These are phyloP conservation scores for Discoglossus pictus DNA, from an alignment of 2,797 vertebrate genomes.

Conservation along the genomic window DNA sequence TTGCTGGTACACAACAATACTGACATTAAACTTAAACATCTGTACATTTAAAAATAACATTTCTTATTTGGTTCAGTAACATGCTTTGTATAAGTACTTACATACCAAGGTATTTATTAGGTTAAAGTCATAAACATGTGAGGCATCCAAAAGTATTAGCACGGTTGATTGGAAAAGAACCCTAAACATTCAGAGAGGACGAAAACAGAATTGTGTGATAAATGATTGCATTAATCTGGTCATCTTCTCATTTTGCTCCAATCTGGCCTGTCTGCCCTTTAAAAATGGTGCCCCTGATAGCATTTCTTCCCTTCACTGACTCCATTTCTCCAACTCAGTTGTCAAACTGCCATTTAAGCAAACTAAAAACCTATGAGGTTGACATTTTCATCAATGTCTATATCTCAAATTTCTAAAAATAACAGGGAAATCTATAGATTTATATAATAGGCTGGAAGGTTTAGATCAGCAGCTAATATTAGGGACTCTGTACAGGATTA, in stretches of 20 bases:
- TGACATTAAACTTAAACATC: no score
- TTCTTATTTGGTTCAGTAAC: no score
- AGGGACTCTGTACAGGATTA: no score
- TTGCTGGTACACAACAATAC: no score
- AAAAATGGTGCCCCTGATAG: constrained; percentile 64
- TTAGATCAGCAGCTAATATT: no score
- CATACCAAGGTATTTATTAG: no score
- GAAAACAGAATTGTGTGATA: constrained; percentile 65
- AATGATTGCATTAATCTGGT: constrained; percentile 67
- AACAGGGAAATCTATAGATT: neutral
- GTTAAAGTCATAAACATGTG: no score
- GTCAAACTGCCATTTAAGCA: constrained; percentile 62
- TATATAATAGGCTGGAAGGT: neutral
- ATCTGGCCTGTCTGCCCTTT: constrained; percentile 68
- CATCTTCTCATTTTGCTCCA: constrained; percentile 69
- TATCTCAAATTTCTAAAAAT: constrained; percentile 26
- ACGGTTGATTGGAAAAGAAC: no score
- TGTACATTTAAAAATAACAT: no score
- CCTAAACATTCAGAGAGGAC: constrained; percentile 39
- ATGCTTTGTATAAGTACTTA: no score
- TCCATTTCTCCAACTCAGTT: constrained; percentile 64
- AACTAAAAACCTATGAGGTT: constrained; percentile 45
- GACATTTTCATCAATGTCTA: constrained; percentile 16
- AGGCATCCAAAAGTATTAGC: no score
- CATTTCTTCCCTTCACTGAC: constrained; percentile 64